Conservation (phyloP, 2,888 invertebrate species). For the Hipparchia sbordonii region DNA sequence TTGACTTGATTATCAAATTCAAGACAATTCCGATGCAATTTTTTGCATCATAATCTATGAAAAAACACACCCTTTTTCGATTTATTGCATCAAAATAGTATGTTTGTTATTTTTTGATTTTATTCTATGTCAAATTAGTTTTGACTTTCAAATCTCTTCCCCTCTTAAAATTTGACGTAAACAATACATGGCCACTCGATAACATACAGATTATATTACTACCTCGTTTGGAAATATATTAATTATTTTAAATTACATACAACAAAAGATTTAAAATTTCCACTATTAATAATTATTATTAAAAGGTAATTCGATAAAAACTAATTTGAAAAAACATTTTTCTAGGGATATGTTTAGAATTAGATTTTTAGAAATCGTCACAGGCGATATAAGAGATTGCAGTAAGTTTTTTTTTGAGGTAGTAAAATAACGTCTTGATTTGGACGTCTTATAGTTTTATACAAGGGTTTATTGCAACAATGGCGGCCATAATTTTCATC, state of each 20-base stretch:
- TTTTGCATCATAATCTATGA: too few species aligned
- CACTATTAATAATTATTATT: constrained; percentile 14
- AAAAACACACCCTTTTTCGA: too few species aligned
- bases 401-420: constrained; percentile 30
- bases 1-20: too few species aligned
- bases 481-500: neutral
- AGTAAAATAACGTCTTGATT: constrained; percentile 38
- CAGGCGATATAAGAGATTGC: neutral
- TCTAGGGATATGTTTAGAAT: constrained; percentile 37
- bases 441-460: constrained; percentile 25
- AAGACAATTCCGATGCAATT: too few species aligned
- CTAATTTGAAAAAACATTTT: constrained; percentile 31
- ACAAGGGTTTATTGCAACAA: neutral
- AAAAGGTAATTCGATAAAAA: constrained; percentile 29
- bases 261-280: constrained; percentile 33
- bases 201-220: constrained; percentile 35
- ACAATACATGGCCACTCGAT: neutral
- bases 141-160: neutral
- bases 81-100: too few species aligned
- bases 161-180: neutral
- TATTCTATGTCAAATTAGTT: too few species aligned
- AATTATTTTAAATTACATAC: constrained; percentile 15
- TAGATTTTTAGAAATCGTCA: constrained; percentile 25
- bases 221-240: constrained; percentile 29
- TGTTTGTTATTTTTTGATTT: too few species aligned